Evolutionary conservation across 2,888 invertebrate species (phyloP).

Genomic region (Drosophila kokeensis): DNA sequence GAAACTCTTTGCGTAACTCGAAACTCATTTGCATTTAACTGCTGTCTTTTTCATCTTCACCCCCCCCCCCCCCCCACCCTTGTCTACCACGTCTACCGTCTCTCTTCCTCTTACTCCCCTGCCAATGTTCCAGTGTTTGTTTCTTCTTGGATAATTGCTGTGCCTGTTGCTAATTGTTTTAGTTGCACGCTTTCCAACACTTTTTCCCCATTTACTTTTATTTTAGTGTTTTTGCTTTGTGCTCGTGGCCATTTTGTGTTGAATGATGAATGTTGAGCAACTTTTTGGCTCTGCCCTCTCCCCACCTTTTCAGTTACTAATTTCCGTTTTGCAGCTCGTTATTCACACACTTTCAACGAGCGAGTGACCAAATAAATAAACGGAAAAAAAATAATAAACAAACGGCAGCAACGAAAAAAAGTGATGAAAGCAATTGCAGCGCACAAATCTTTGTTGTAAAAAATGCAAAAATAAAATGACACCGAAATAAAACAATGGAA

Average conservation of each 20-base stretch:
- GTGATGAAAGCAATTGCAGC: conserved; percentile 42
- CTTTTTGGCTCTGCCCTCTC: conserved; percentile 17
- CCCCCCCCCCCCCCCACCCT: conserved; percentile 1
- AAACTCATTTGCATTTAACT: conserved; percentile 78
- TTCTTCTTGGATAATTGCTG: conserved; percentile 64
- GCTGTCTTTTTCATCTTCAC: conserved; percentile 53
- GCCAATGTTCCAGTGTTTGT: conserved; percentile 21
- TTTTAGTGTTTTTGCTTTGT: conserved; percentile 26
- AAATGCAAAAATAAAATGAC: conserved; percentile 41
- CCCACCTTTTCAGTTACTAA: conserved; percentile 61
- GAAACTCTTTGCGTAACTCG: conserved; percentile 44
- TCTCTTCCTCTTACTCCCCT: background rate
- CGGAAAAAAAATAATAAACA: conserved; percentile 65
- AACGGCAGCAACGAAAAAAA: conserved; percentile 33
- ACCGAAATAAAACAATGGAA: conserved; percentile 55
- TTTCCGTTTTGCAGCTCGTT: conserved; percentile 74
- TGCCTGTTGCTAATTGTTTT: conserved; percentile 79
- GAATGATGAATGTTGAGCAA: conserved; percentile 56
- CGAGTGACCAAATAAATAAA: conserved; percentile 60
- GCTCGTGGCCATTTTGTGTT: conserved; percentile 43
- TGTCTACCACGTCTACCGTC: background rate
- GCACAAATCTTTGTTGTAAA: conserved; percentile 20
- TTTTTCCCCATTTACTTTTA: conserved; percentile 44
- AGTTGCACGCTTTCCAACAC: conserved; percentile 56
- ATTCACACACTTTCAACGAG: conserved; percentile 32